Conservation (phyloP, 1,140 invertebrate species). For the Drosophila dunni region DNA sequence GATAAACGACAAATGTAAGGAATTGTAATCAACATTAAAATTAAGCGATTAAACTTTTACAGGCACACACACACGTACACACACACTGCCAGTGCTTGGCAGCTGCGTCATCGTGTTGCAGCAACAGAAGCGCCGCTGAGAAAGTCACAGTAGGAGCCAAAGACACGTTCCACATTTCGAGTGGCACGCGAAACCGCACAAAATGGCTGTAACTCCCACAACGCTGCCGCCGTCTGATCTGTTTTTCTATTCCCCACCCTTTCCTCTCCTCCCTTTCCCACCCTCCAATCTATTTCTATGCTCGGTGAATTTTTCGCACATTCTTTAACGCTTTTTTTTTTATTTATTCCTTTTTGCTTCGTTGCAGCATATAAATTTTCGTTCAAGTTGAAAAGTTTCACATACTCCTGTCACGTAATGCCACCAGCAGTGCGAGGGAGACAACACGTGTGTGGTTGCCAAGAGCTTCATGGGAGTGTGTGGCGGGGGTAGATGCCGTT, state of each 20-base stretch:
- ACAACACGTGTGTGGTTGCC: neutral
- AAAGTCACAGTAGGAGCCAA: constrained; percentile 33
- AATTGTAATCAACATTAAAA: constrained; percentile 78
- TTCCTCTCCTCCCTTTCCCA: neutral
- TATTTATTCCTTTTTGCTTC: constrained; percentile 26
- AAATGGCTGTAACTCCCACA: constrained; percentile 45
- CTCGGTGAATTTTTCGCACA: constrained; percentile 65
- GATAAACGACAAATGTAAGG: constrained; percentile 40
- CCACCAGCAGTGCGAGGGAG: neutral
- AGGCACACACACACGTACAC: neutral
- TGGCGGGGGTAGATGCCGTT: neutral
- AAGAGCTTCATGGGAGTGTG: neutral
- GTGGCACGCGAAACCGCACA: constrained; percentile 79
- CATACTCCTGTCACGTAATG: constrained; percentile 79
- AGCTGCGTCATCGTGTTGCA: constrained; percentile 38
- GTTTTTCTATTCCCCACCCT: constrained; percentile 10
- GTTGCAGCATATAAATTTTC: constrained; percentile 79
- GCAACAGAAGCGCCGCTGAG: constrained; percentile 18
- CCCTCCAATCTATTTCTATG: constrained; percentile 1
- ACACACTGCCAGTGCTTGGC: constrained; percentile 29
- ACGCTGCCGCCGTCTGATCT: constrained; percentile 33
- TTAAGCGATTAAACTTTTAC: constrained; percentile 70
- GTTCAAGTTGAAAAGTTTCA: constrained; percentile 80
- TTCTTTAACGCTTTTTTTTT: constrained; percentile 30
- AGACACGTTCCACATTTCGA: constrained; percentile 68